Evolutionary conservation across 1,140 invertebrate species (phyloP).

Genomic region (Paraescarpia echinospica): DNA sequence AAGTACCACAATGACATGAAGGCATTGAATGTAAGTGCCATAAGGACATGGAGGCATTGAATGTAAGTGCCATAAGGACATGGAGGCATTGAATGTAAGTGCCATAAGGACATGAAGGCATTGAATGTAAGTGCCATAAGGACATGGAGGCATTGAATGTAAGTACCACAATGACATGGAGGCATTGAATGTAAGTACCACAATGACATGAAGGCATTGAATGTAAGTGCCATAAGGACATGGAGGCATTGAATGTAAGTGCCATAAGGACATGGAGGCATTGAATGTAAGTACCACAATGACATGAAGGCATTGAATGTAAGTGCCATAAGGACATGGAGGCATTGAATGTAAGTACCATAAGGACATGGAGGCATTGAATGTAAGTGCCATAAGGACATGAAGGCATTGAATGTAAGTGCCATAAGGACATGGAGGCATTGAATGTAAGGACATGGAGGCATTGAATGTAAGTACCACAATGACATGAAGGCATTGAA

Average conservation of each 20-base stretch:
- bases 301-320: not conserved
- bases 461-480: slow-evolving; percentile 94
- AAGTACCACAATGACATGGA: slow-evolving; percentile 47
- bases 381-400: slow-evolving; percentile 89
- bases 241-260: slow-evolving; percentile 61
- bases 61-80: slow-evolving; percentile 89
- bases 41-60: not conserved
- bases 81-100: slow-evolving; percentile 92
- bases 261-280: slow-evolving; percentile 93
- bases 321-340: slow-evolving; percentile 97
- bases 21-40: slow-evolving; percentile 82
- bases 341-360: slow-evolving; percentile 82
- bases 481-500: slow-evolving; percentile 96
- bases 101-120: not conserved
- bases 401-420: slow-evolving; percentile 91
- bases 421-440: not conserved
- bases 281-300: slow-evolving; percentile 78
- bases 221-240: slow-evolving; percentile 68
- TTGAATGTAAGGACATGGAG: slow-evolving; percentile 81
- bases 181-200: slow-evolving; percentile 71
- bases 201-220: slow-evolving; percentile 93
- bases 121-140: slow-evolving; percentile 75
- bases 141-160: slow-evolving; percentile 98
- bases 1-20: slow-evolving; percentile 97
- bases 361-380: not conserved